phyloP scores from a whole-genome alignment of 92 coral and sea anemone genomes.

The Palythoa grandiflora region DNA sequence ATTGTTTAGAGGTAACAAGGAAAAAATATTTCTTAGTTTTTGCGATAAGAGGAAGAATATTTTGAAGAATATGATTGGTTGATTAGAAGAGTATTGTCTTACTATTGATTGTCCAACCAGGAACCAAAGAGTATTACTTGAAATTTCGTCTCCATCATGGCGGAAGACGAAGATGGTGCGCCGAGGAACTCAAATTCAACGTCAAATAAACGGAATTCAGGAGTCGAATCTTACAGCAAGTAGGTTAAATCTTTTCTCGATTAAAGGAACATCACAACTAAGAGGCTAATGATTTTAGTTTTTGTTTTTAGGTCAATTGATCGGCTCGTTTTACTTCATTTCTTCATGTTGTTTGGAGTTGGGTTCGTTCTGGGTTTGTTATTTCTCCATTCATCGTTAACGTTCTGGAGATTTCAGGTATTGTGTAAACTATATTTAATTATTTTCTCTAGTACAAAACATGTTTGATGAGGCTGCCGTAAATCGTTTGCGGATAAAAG shows the following conservation, averaged over 20 bases:
- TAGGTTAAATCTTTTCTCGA: constrained; percentile 21
- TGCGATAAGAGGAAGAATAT: background rate
- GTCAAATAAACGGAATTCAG: constrained; percentile 35
- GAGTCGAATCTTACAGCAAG: constrained; percentile 49
- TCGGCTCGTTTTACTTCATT: constrained; percentile 86
- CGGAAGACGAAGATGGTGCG: constrained; percentile 23
- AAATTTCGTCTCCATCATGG: constrained; percentile 33
- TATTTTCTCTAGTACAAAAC: background rate
- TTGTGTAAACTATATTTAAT: background rate
- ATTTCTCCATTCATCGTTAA: constrained; percentile 85
- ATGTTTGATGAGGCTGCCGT: background rate
- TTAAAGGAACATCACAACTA: background rate
- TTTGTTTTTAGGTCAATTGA: constrained; percentile 69
- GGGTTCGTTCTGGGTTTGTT: constrained; percentile 86
- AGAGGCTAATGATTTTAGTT: constrained; percentile 6
- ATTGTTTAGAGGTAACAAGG: too few relatives aligned
- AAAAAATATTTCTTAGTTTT: too few relatives aligned
- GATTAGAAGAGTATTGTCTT: background rate
- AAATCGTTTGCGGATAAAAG: background rate
- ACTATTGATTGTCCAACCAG: constrained; percentile 3
- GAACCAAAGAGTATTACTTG: background rate
- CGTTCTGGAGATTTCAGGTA: constrained; percentile 93
- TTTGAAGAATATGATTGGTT: constrained; percentile 23
- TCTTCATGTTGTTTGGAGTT: constrained; percentile 84
- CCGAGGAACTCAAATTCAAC: constrained; percentile 28